Conservation (phyloP, 2,888 invertebrate genomes). For the Marasmarcha lunaedactyla region DNA sequence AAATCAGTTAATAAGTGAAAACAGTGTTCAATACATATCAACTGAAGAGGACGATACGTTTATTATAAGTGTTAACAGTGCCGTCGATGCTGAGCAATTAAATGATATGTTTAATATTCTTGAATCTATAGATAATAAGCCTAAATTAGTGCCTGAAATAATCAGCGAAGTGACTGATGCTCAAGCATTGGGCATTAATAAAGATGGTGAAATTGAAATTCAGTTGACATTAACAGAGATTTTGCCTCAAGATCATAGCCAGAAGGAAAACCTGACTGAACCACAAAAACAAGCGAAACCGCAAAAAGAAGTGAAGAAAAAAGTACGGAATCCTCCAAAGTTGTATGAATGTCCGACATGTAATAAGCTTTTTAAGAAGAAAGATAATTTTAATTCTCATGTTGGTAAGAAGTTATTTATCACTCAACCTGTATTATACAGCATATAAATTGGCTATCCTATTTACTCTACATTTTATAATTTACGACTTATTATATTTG, state of each 20-base stretch:
- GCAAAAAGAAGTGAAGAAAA: conserved; percentile 16
- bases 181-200: neutral
- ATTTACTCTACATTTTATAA: too few relatives aligned
- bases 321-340: conserved; percentile 25
- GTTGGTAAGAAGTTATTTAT: conserved; percentile 43
- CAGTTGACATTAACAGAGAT: conserved; percentile 1
- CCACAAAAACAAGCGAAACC: neutral
- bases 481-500: too few relatives aligned
- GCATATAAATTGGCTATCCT: too few relatives aligned
- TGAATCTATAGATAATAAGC: conserved; percentile 15
- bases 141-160: conserved; percentile 5
- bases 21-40: conserved; percentile 55
- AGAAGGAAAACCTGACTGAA: conserved; percentile 2
- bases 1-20: conserved; percentile 59
- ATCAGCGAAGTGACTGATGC: conserved; percentile 9
- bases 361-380: conserved; percentile 47
- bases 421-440: too few relatives aligned
- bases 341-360: conserved; percentile 42
- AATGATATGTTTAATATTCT: conserved; percentile 59
- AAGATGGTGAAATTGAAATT: conserved; percentile 8
- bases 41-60: conserved; percentile 62
- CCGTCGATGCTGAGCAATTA: conserved; percentile 54
- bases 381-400: conserved; percentile 51
- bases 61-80: conserved; percentile 56
- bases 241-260: neutral